phyloP scores from a whole-genome alignment of 2,113 vertebrate species.

The Ageneiosus marmoratus region DNA sequence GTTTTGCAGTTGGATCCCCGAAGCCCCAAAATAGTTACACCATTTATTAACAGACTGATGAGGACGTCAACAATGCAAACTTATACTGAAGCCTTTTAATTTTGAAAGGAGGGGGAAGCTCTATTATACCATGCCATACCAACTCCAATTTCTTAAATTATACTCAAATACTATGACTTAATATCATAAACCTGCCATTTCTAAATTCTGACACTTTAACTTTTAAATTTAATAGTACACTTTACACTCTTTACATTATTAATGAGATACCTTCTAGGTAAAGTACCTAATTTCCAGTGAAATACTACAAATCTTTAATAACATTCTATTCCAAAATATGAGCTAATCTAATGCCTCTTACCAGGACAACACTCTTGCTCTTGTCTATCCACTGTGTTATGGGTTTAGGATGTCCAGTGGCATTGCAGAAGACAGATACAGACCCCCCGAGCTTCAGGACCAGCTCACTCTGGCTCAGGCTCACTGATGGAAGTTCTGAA shows the following conservation, averaged over 20 bases:
- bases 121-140: too few relatives aligned
- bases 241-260: neutral
- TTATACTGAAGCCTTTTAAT: too few relatives aligned
- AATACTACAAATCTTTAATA: neutral
- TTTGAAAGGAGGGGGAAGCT: too few relatives aligned
- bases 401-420: slow-evolving; percentile 70
- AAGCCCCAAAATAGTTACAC: too few relatives aligned
- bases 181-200: too few relatives aligned
- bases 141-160: too few relatives aligned
- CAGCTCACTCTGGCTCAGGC: slow-evolving; percentile 47
- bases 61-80: too few relatives aligned
- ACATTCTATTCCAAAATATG: neutral
- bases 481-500: slow-evolving; percentile 50
- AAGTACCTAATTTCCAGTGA: neutral
- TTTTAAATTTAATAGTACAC: neutral
- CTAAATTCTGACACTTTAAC: neutral
- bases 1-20: too few relatives aligned
- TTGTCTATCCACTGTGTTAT: slow-evolving; percentile 70
- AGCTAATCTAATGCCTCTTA: slow-evolving; percentile 30
- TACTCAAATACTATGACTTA: too few relatives aligned
- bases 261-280: neutral
- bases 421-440: slow-evolving; percentile 67
- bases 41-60: too few relatives aligned
- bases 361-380: slow-evolving; percentile 59
- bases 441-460: slow-evolving; percentile 47